phyloP scores from a whole-genome alignment of 1,140 invertebrate species.

The Charaxes varanes region DNA sequence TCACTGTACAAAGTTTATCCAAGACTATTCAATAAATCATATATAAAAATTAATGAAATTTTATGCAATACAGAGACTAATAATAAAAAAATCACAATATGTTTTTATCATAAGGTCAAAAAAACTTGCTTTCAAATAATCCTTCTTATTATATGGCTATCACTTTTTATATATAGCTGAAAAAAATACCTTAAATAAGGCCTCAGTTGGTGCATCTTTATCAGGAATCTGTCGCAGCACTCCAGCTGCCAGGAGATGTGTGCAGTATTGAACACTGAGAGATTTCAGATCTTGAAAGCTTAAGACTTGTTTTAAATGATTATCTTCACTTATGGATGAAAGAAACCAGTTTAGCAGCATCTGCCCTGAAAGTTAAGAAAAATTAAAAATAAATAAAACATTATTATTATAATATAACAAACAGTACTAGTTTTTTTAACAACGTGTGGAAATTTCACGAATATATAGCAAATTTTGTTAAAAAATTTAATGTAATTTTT shows the following conservation, averaged over 20 bases:
- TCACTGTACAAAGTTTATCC: too few species aligned
- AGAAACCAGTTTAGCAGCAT: constrained; percentile 93
- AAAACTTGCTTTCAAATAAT: too few species aligned
- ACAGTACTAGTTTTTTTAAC: too few species aligned
- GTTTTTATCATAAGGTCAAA: too few species aligned
- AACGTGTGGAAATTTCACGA: too few species aligned
- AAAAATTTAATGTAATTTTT: too few species aligned
- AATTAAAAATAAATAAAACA: neutral
- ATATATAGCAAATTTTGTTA: too few species aligned
- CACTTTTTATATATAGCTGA: neutral
- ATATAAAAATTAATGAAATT: too few species aligned
- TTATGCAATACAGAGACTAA: too few species aligned
- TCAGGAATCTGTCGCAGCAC: constrained; percentile 87
- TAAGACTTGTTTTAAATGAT: constrained; percentile 77
- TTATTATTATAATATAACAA: neutral
- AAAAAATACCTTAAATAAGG: constrained; percentile 83
- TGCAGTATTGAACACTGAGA: constrained; percentile 87
- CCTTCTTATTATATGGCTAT: too few species aligned
- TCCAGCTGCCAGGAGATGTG: constrained; percentile 90
- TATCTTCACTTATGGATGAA: constrained; percentile 83
- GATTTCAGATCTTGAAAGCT: constrained; percentile 83
- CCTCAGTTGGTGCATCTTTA: constrained; percentile 77
- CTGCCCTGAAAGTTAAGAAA: constrained; percentile 79
- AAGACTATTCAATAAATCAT: too few species aligned
- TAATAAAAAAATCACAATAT: too few species aligned